Base-by-base conservation (phyloP, 1,140 invertebrate species). In the Rhynchophorus ferrugineus region DNA sequence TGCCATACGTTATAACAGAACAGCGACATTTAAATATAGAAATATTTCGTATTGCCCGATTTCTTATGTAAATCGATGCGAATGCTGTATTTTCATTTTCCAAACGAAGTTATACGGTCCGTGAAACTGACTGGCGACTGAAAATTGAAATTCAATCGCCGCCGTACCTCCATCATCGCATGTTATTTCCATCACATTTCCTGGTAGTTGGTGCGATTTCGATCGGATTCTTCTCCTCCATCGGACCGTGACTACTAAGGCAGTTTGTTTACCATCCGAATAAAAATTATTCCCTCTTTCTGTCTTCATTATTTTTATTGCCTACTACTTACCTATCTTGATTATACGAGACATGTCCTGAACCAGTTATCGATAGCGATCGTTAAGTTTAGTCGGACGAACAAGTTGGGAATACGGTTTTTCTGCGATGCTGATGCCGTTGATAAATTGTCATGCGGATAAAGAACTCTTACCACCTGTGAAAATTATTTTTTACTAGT, bases 61-160 rank as follows among this genome's bases (percentile, higher is more conserved):
- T n/a, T n/a, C n/a, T n/a, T n/a, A n/a, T n/a, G n/a, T n/a, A n/a
- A n/a, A n/a, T n/a, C n/a, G n/a, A n/a, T n/a, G n/a, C n/a, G n/a
- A n/a, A n/a, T n/a, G n/a, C n/a, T n/a, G n/a, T n/a, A n/a, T n/a
- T n/a, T 29, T 29, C 11, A 11, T 29, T 29, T 29, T 29, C 11
- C 11, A 29, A 29, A 29, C 24, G 24, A 29, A 29, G 11, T 6
- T 11, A 29, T 29, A 11, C 11, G 24, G 11, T 29, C 5, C 5
- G 5, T 11, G 24, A 29, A 5, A 11, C 18, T 13, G 49, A 14
- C 24, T 34, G 11, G 11, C 18, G 19, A 42, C 42, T 43, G 49
- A 51, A 51, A 51, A 44, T 51, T 52, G 49, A 52, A 52, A 52
- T 52, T 52, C 49, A 52, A 52, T 52, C 49, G 45, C 42, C 43